Conservation (phyloP, 2,113 vertebrate species). For the Tupaia tana region DNA sequence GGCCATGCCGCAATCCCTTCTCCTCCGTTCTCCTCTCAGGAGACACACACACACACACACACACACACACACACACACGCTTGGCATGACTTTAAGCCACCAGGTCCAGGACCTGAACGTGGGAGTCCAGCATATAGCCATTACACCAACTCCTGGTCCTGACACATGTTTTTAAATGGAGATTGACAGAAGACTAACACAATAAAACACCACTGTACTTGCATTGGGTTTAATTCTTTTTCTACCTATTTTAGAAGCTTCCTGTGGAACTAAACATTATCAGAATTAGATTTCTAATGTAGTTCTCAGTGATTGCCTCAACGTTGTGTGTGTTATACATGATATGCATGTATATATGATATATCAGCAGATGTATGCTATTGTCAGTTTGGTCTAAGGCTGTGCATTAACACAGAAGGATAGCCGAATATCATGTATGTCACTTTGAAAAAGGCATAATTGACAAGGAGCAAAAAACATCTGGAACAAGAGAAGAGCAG, state of each 20-base stretch:
- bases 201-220: background rate
- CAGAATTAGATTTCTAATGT: slow-evolving; percentile 7
- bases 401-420: background rate
- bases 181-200: too few relatives aligned
- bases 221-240: background rate
- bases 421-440: background rate
- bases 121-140: too few relatives aligned
- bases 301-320: background rate
- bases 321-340: background rate
- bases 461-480: background rate
- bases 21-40: too few relatives aligned
- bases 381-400: background rate
- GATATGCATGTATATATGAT: background rate
- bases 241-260: background rate
- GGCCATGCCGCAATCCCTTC: too few relatives aligned
- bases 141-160: too few relatives aligned
- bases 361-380: background rate
- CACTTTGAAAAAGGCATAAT: background rate
- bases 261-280: background rate
- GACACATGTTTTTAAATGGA: too few relatives aligned
- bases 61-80: too few relatives aligned
- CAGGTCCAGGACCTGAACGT: too few relatives aligned
- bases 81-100: too few relatives aligned
- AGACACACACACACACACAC: too few relatives aligned
- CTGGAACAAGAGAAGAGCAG: background rate